Percentiles rank a stretch among this genome's conserved stretches.
Conservation (phyloP, 2,888 invertebrate species). For the Aspidapion aeneum region DNA sequence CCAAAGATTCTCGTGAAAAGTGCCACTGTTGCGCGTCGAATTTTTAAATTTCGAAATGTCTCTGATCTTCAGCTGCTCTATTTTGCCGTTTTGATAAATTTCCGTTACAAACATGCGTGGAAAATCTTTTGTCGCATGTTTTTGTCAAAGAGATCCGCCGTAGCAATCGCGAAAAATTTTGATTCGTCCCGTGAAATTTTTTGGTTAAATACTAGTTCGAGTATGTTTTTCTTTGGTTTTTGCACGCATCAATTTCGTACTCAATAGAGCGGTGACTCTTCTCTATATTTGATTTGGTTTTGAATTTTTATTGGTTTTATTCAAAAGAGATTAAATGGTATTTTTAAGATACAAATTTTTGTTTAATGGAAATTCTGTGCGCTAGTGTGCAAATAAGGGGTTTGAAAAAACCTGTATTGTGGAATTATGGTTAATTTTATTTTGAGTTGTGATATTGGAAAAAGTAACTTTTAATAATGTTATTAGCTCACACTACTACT, state of each 20-base stretch:
- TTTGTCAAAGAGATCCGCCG: constrained; percentile 4
- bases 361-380: no score
- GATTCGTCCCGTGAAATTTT: constrained; percentile 28
- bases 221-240: constrained; percentile 4
- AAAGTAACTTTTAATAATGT: no score
- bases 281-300: neutral
- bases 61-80: neutral
- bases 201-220: constrained; percentile 18
- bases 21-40: constrained; percentile 10
- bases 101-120: neutral
- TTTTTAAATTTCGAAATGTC: neutral
- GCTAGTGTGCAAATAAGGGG: no score
- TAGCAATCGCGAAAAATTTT: constrained; percentile 27
- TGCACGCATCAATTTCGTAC: constrained; percentile 12
- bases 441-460: no score
- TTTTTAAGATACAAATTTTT: no score
- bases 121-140: constrained; percentile 2
- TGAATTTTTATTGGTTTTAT: neutral
- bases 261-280: neutral
- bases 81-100: neutral
- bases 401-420: no score
- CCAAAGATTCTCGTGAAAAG: constrained; percentile 1
- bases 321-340: neutral
- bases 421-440: no score
- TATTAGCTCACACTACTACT: no score